Conservation (phyloP, 2,113 vertebrate species). For the Rhynchomys soricoides region DNA sequence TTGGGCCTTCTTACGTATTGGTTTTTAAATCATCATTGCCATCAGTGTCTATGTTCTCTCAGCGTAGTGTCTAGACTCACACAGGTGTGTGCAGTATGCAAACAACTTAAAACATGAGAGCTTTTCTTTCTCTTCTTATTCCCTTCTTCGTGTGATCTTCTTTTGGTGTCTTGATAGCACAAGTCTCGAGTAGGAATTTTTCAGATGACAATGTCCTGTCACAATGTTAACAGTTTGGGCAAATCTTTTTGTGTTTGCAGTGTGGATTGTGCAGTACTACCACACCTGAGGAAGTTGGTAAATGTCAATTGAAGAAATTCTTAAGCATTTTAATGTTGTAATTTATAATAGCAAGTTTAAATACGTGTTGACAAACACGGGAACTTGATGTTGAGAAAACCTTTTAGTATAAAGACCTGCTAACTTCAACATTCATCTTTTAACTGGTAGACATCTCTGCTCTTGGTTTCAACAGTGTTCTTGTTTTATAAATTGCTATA, state of each 20-base stretch:
- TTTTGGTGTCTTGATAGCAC: background rate
- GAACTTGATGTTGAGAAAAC: slow-evolving; percentile 74
- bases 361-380: slow-evolving; percentile 60
- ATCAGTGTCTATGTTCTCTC: background rate
- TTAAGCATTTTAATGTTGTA: slow-evolving; percentile 67
- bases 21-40: background rate
- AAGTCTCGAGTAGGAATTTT: background rate
- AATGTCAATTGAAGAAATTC: background rate
- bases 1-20: background rate
- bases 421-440: background rate
- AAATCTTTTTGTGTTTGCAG: background rate
- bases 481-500: slow-evolving; percentile 77
- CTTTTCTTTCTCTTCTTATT: too few relatives aligned
- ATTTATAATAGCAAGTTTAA: slow-evolving; percentile 38
- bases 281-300: rapidly evolving
- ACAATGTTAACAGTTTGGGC: too few relatives aligned
- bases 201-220: too few relatives aligned
- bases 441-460: background rate
- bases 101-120: background rate
- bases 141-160: background rate
- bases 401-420: slow-evolving; percentile 47
- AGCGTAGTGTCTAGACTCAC: background rate
- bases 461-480: slow-evolving; percentile 4
- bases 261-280: background rate
- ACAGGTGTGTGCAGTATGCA: background rate